Evolutionary conservation across 2,888 invertebrate species (phyloP).

Genomic region (Pyralis farinalis): DNA sequence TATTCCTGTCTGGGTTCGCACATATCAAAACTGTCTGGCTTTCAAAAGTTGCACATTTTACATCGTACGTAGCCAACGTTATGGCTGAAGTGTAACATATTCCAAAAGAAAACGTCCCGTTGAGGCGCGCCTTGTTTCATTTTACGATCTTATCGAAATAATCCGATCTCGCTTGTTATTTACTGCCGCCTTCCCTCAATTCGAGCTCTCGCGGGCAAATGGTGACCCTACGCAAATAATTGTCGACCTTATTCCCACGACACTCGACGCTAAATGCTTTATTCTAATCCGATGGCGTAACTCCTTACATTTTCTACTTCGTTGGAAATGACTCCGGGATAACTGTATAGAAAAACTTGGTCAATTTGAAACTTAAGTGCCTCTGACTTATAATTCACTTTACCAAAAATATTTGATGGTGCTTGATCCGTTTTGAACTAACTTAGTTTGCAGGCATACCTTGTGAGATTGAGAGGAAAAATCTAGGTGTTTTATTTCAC

Average conservation of each 20-base stretch:
- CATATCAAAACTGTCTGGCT: constrained; percentile 7
- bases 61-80: constrained; percentile 47
- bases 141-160: constrained; percentile 81
- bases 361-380: constrained; percentile 40
- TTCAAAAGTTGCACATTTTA: constrained; percentile 50
- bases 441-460: constrained; percentile 40
- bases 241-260: constrained; percentile 49
- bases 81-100: constrained; percentile 57
- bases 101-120: constrained; percentile 66
- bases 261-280: constrained; percentile 48
- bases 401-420: constrained; percentile 26
- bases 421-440: constrained; percentile 42
- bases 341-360: constrained; percentile 38
- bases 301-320: constrained; percentile 48
- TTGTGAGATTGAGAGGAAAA: constrained; percentile 66
- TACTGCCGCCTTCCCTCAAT: constrained; percentile 72
- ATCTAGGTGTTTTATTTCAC: constrained; percentile 76
- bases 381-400: constrained; percentile 51
- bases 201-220: constrained; percentile 49
- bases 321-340: constrained; percentile 34
- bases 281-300: constrained; percentile 36
- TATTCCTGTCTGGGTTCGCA: no score
- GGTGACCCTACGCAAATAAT: constrained; percentile 38
- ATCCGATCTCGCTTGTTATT: constrained; percentile 78
- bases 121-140: constrained; percentile 74